Conservation (phyloP, 2,888 invertebrate species). For the Resseliella maxima region DNA sequence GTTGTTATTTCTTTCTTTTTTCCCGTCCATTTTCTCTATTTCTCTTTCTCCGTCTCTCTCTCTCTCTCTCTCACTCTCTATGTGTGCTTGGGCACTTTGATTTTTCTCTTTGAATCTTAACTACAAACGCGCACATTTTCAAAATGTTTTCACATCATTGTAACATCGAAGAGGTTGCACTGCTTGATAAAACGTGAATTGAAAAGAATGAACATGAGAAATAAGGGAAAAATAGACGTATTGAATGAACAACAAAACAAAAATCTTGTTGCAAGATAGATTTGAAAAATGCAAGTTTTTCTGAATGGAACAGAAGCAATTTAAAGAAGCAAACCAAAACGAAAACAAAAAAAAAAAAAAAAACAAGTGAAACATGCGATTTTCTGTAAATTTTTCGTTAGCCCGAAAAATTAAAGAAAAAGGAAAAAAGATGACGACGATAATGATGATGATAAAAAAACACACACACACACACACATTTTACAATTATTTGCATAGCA, state of each 20-base stretch:
- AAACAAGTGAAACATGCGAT: no score
- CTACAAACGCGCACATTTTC: neutral
- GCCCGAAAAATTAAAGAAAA: neutral
- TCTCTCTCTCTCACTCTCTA: no score
- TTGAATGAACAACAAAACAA: neutral
- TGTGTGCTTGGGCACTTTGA: no score
- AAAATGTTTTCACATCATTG: neutral
- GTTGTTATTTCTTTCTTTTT: neutral
- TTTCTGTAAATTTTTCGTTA: no score
- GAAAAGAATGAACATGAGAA: neutral
- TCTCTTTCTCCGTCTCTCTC: no score
- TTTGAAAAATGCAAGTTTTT: neutral
- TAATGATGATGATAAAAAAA: no score
- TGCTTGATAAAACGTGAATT: neutral
- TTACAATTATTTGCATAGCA: slow-evolving; percentile 16
- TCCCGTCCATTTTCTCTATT: neutral
- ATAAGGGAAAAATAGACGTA: neutral
- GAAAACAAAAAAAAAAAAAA: no score
- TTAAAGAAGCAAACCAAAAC: neutral
- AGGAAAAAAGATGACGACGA: no score
- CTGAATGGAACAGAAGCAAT: no score
- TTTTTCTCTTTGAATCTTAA: neutral
- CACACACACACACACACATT: neutral
- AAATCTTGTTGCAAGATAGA: neutral
- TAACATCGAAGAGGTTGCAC: neutral